Conservation (phyloP, 2,797 vertebrate species). For the Pseudochirops cupreus region DNA sequence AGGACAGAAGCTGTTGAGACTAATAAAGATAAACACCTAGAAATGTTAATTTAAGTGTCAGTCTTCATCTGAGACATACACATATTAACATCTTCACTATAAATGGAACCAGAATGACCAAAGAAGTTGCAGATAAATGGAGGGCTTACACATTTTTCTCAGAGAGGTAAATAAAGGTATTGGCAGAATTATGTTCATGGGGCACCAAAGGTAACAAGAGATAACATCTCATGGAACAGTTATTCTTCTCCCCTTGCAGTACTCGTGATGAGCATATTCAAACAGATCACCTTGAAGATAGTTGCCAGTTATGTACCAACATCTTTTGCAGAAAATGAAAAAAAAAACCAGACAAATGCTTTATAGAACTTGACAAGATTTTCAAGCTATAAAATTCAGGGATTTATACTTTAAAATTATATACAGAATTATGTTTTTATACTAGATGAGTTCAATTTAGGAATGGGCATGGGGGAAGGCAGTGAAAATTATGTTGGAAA, state of each 20-base stretch:
- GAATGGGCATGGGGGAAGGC: not conserved
- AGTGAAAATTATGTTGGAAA: not conserved
- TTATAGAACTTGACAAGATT: not conserved
- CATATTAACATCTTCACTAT: not conserved
- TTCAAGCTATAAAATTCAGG: not conserved
- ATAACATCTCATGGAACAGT: not conserved
- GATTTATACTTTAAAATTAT: not conserved
- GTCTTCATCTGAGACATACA: not conserved
- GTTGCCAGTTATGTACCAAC: not conserved
- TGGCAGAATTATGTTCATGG: not conserved
- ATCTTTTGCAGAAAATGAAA: not conserved
- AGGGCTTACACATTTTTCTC: not conserved
- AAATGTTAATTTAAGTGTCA: not conserved
- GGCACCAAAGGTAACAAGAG: not conserved
- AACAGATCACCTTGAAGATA: not conserved
- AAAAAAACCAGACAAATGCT: not conserved
- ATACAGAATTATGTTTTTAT: not conserved
- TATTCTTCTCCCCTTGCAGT: not conserved
- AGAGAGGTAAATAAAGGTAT: not conserved
- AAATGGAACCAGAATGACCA: not conserved
- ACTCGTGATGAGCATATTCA: not conserved
- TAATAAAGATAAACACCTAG: not conserved
- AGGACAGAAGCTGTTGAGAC: not conserved
- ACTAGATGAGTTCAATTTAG: not conserved
- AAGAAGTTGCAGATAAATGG: not conserved